Evolutionary conservation across 2,797 vertebrate genomes (phyloP).

Genomic region (Rhynchonycteris naso): DNA sequence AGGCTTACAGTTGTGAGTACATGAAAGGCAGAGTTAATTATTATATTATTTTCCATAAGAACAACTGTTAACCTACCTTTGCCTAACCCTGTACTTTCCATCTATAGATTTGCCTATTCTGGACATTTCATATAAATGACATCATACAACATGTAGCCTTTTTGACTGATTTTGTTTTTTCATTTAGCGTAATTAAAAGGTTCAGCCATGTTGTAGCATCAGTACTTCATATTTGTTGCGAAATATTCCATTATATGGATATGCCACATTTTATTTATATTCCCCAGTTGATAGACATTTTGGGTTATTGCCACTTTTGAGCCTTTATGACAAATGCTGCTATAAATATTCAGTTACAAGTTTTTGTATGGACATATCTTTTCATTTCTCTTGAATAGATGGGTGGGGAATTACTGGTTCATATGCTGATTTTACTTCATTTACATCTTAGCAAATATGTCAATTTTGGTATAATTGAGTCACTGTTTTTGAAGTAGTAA

Average conservation of each 20-base stretch:
- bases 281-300: background rate
- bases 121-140: background rate
- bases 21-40: background rate
- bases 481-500: slow-evolving; percentile 2
- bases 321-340: background rate
- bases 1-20: background rate
- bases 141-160: background rate
- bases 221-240: slow-evolving; percentile 29
- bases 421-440: background rate
- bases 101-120: background rate
- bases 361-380: slow-evolving; percentile 15
- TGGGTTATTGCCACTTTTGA: background rate
- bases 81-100: background rate
- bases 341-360: background rate
- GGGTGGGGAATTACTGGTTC: background rate
- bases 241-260: background rate
- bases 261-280: background rate
- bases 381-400: slow-evolving; percentile 11
- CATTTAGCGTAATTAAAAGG: background rate
- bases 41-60: background rate
- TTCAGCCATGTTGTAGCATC: background rate
- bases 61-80: background rate
- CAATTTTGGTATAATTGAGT: slow-evolving; percentile 11
- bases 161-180: background rate
- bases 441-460: slow-evolving; percentile 36